A percentile compares a stretch with the other conserved stretches of the same genome.
Conservation (phyloP, 1,140 invertebrate species). For the Phocides pigmalion region DNA sequence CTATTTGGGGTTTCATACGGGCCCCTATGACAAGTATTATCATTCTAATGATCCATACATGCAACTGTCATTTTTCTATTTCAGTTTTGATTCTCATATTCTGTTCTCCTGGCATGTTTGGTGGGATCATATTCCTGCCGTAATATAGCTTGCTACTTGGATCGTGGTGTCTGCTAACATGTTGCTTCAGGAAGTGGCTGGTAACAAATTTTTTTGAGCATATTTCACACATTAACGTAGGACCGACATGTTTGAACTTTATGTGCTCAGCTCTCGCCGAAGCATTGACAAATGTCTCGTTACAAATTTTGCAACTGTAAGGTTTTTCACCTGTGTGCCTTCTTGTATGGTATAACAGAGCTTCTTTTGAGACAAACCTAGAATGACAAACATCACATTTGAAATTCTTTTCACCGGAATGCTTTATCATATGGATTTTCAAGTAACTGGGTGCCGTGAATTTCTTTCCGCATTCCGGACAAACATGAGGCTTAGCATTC, state of each 20-base stretch:
- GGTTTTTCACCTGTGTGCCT: constrained; percentile 82
- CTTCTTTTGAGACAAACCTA: constrained; percentile 76
- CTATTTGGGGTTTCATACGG: no score
- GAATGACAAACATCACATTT: constrained; percentile 72
- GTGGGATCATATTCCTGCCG: constrained; percentile 54
- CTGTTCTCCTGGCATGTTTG: constrained; percentile 57
- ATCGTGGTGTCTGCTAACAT: constrained; percentile 69
- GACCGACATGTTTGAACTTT: constrained; percentile 71
- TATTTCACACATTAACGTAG: constrained; percentile 68
- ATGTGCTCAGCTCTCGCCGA: constrained; percentile 73
- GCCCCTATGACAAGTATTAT: not conserved
- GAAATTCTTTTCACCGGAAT: constrained; percentile 79
- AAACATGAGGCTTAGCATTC: constrained; percentile 67
- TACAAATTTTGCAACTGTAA: constrained; percentile 69
- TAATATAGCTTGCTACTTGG: constrained; percentile 64
- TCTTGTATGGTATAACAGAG: constrained; percentile 75
- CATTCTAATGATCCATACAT: not conserved
- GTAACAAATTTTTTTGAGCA: constrained; percentile 73
- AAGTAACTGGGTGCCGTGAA: constrained; percentile 74
- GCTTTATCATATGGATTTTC: constrained; percentile 76
- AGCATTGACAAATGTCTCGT: constrained; percentile 72
- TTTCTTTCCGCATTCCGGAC: constrained; percentile 65
- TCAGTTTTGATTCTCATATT: constrained; percentile 48
- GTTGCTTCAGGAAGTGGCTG: constrained; percentile 63
- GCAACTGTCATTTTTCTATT: constrained; percentile 4